These are phyloP conservation scores for Epirrita christyi DNA, from an alignment of 2,888 invertebrate genomes.

Conservation along the genomic window DNA sequence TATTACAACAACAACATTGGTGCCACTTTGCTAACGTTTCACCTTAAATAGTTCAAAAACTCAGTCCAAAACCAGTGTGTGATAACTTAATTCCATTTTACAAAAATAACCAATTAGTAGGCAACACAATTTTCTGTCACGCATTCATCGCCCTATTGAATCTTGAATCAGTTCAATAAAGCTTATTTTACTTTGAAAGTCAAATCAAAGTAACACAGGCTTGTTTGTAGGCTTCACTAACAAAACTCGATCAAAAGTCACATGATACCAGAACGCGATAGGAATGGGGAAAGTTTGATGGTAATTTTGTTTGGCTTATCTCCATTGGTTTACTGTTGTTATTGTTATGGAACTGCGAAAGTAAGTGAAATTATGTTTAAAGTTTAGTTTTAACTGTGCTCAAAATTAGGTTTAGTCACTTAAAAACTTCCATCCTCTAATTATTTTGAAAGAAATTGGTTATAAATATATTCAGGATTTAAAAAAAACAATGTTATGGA, in stretches of 20 bases:
- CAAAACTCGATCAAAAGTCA: slow-evolving; percentile 28
- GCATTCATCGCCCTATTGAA: too few relatives aligned
- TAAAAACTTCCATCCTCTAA: too few relatives aligned
- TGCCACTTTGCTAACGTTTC: too few relatives aligned
- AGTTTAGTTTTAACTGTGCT: neutral
- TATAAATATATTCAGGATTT: neutral
- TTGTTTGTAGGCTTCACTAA: slow-evolving; percentile 22
- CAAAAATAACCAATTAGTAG: too few relatives aligned
- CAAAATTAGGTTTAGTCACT: slow-evolving; percentile 3
- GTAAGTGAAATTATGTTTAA: slow-evolving; percentile 8
- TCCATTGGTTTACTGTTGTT: slow-evolving; percentile 4
- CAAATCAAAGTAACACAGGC: slow-evolving; percentile 1
- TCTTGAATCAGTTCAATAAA: neutral
- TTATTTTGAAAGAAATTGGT: too few relatives aligned
- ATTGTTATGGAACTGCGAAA: slow-evolving; percentile 1
- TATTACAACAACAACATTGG: too few relatives aligned
- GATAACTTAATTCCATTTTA: too few relatives aligned
- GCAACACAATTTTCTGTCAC: too few relatives aligned
- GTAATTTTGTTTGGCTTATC: slow-evolving; percentile 28
- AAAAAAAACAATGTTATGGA: neutral
- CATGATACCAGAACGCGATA: slow-evolving; percentile 15
- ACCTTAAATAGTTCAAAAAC: too few relatives aligned
- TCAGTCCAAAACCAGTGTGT: too few relatives aligned
- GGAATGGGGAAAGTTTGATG: slow-evolving; percentile 23
- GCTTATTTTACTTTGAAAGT: slow-evolving; percentile 8